phyloP scores from a whole-genome alignment of 2,888 invertebrate species.

The Drosophila paranaensis region DNA sequence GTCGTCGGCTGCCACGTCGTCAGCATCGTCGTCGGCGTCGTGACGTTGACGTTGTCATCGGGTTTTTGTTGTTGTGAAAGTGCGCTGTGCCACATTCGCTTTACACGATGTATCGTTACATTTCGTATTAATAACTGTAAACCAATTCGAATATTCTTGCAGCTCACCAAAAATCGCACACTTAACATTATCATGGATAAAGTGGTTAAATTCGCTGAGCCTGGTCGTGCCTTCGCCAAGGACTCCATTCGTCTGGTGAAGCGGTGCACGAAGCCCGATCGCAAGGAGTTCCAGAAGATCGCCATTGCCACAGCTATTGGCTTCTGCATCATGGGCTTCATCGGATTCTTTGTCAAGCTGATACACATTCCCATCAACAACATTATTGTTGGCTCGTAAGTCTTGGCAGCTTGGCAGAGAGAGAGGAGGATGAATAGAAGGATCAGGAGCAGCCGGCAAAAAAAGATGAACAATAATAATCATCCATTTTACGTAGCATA shows the following conservation, averaged over 20 bases:
- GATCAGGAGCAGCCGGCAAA: background rate
- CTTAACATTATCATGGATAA: slow-evolving; percentile 92
- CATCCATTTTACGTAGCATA: slow-evolving; percentile 49
- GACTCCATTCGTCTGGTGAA: slow-evolving; percentile 99
- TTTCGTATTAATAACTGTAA: slow-evolving; percentile 4
- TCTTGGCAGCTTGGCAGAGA: background rate
- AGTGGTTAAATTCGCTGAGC: slow-evolving; percentile 96
- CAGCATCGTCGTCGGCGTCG: slow-evolving; percentile 45
- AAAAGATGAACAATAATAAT: slow-evolving; percentile 49
- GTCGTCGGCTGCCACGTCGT: slow-evolving; percentile 70
- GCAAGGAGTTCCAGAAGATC: slow-evolving; percentile 99
- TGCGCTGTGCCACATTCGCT: slow-evolving; percentile 8
- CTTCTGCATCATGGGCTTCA: slow-evolving; percentile 99
- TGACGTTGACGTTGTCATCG: slow-evolving; percentile 29
- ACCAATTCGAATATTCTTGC: slow-evolving; percentile 22
- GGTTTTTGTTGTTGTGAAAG: slow-evolving; percentile 58
- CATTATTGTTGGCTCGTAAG: slow-evolving; percentile 94
- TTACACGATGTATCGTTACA: slow-evolving; percentile 6
- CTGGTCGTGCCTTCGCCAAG: slow-evolving; percentile 98
- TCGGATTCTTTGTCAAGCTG: slow-evolving; percentile 99
- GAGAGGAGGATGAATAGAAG: background rate
- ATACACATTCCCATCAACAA: slow-evolving; percentile 99
- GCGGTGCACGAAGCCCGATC: slow-evolving; percentile 99
- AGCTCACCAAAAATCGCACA: slow-evolving; percentile 23
- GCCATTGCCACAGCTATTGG: slow-evolving; percentile 99